phyloP scores from a whole-genome alignment of 2,797 vertebrate species.

The Hydrolagus colliei region DNA sequence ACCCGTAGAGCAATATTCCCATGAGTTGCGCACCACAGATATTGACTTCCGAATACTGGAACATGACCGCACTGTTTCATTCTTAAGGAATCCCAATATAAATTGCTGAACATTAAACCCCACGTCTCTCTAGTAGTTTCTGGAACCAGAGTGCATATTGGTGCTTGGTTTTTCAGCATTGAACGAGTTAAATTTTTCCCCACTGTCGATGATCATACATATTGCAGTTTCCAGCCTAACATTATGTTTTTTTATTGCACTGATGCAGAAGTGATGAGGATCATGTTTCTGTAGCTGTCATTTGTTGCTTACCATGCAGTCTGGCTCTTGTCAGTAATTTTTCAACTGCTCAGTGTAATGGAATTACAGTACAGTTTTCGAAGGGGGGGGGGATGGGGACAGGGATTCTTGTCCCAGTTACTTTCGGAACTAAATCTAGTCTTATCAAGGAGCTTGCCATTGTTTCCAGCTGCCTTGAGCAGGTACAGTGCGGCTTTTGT shows the following conservation, averaged over 20 bases:
- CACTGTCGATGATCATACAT: neutral
- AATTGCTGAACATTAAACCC: neutral
- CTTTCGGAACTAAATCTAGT: constrained; percentile 69
- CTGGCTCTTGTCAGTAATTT: constrained; percentile 60
- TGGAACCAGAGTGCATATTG: neutral
- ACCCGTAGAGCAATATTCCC: too few species aligned
- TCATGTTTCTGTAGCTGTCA: constrained; percentile 56
- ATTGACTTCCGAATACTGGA: too few species aligned
- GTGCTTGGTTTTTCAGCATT: constrained; percentile 8
- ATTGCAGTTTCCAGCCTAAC: constrained; percentile 10
- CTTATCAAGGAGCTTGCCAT: constrained; percentile 70
- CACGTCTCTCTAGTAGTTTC: neutral
- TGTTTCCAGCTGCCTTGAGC: constrained; percentile 64
- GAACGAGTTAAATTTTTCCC: constrained; percentile 24
- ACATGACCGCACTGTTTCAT: too few species aligned
- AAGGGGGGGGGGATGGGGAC: constrained; percentile 46
- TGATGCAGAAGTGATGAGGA: constrained; percentile 49
- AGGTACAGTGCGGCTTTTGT: constrained; percentile 87
- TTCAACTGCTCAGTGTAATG: constrained; percentile 51
- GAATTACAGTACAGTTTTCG: constrained; percentile 60
- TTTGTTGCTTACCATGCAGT: constrained; percentile 52
- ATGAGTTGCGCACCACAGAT: too few species aligned
- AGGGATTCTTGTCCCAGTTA: constrained; percentile 59
- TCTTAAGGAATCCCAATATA: neutral
- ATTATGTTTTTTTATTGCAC: constrained; percentile 29